These are phyloP conservation scores for Elegia similella DNA, from an alignment of 2,888 invertebrate species.

Conservation along the genomic window DNA sequence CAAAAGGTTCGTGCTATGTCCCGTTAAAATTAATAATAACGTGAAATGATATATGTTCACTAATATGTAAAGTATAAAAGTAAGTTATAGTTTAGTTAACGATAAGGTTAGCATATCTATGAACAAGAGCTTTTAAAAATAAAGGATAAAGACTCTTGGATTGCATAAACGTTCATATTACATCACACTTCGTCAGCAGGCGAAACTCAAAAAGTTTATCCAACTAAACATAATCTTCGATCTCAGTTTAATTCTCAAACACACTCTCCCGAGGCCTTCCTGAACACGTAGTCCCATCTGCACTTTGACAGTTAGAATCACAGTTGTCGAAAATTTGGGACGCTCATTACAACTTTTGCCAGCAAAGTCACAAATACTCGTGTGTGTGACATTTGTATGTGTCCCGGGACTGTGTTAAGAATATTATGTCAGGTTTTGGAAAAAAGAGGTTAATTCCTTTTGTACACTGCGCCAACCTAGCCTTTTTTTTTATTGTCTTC, in stretches of 20 bases:
- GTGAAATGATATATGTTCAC: too few relatives aligned
- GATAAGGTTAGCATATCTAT: too few relatives aligned
- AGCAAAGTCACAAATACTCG: neutral
- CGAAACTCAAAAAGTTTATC: neutral
- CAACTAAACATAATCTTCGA: neutral
- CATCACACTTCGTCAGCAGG: neutral
- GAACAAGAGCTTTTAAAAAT: too few relatives aligned
- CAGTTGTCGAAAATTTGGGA: slow-evolving; percentile 23
- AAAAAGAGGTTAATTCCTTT: too few relatives aligned
- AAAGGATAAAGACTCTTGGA: too few relatives aligned
- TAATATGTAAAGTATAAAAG: too few relatives aligned
- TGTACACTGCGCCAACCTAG: too few relatives aligned
- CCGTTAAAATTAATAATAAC: too few relatives aligned
- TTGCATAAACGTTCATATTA: neutral
- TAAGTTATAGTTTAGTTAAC: too few relatives aligned
- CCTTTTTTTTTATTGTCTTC: too few relatives aligned
- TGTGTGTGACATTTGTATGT: slow-evolving; percentile 2
- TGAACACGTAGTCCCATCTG: slow-evolving; percentile 24
- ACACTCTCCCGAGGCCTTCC: neutral
- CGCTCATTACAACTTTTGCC: slow-evolving; percentile 12
- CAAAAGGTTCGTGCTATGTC: too few relatives aligned
- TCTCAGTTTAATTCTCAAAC: neutral
- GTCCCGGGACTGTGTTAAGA: neutral
- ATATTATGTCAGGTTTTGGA: neutral
- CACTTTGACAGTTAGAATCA: slow-evolving; percentile 37